A percentile compares a stretch with the other conserved stretches of the same genome.
Evolutionary conservation across 2,797 vertebrate species (phyloP).

Genomic region (Eleutherodactylus coqui): DNA sequence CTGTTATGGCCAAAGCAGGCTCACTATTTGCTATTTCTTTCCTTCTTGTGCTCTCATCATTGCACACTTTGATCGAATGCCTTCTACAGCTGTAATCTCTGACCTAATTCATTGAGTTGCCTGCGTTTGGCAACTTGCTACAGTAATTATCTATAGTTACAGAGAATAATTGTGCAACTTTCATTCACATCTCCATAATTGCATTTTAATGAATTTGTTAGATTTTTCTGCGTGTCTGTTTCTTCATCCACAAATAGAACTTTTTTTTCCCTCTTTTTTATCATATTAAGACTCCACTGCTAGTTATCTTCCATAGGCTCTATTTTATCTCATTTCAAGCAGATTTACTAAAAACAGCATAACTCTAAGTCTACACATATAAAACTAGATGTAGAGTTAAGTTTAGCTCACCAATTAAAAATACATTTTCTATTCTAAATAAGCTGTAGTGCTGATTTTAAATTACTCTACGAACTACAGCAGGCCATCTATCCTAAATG

Average conservation of each 20-base stretch:
- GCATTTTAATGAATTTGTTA: constrained; percentile 68
- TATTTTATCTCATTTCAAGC: background rate
- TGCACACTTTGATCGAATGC: constrained; percentile 48
- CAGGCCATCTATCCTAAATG: background rate
- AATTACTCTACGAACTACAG: constrained; percentile 1
- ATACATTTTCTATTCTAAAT: background rate
- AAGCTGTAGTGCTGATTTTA: background rate
- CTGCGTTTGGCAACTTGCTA: constrained; percentile 64
- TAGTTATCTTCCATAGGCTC: background rate
- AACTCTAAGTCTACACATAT: background rate
- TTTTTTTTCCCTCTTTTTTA: background rate
- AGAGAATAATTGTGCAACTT: constrained; percentile 67
- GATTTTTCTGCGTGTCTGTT: constrained; percentile 51
- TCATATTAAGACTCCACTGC: constrained; percentile 2
- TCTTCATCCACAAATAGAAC: constrained; percentile 64
- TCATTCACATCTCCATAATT: constrained; percentile 64
- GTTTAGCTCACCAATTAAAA: constrained; percentile 9
- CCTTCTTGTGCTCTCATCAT: constrained; percentile 29
- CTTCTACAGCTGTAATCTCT: constrained; percentile 4
- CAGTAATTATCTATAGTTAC: constrained; percentile 65
- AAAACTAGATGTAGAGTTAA: background rate
- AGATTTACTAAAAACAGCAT: background rate
- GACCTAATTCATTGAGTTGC: constrained; percentile 56
- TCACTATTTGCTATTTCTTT: constrained; percentile 27
- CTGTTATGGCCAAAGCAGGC: constrained; percentile 16